Evolutionary conservation across 2,113 vertebrate genomes (phyloP), one percentile per base, ranked within the genome.

Genomic region (Natator depressus): DNA sequence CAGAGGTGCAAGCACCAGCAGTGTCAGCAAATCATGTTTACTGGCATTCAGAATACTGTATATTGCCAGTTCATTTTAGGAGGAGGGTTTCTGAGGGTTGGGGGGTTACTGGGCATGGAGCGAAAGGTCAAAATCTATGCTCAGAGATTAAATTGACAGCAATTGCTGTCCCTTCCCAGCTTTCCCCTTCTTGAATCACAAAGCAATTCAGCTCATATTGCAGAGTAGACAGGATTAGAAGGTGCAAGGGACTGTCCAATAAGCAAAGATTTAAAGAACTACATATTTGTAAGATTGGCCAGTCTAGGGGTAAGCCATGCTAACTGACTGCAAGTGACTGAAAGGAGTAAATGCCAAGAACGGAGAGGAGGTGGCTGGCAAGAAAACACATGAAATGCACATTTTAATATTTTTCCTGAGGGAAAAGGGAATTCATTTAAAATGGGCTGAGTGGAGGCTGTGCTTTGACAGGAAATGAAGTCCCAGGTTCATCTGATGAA

Each of bases 61-160:
- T 47, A 10, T 57, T 87, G 17, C 53, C 5, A 53, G 0, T n/a
- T 27, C 8, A 69, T 53, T 35, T 0, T 7, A 6, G 12, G 27
- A 55, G 54, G 29, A 79, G 49, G 35, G 12, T 35, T 85, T 51
- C 6, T 75, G 42, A 62, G 4, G 54, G 53, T 65, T 88, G 51
- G 46, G 27, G 49, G 81, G 29, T 42, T 20, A 46, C 3, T 78
- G 35, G 27, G 4, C 25, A 2, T 16, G 4, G 4, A 51, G 50
- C 24, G 38, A 31, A 3, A 4, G 1, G 5, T 5, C 0, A 4
- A 42, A 42, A 27, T 7, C 38, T 76, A 22, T 76, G 75, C 12
- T 47, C 75, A 22, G 42, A 24, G 20, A 25, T 76, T 46, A 78
- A 47, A 47, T 1, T 78, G 75, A 47, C 13, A 47, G 35, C 42